Conservation (phyloP, 2,888 invertebrate species). For the Phragmatobia fuliginosa region DNA sequence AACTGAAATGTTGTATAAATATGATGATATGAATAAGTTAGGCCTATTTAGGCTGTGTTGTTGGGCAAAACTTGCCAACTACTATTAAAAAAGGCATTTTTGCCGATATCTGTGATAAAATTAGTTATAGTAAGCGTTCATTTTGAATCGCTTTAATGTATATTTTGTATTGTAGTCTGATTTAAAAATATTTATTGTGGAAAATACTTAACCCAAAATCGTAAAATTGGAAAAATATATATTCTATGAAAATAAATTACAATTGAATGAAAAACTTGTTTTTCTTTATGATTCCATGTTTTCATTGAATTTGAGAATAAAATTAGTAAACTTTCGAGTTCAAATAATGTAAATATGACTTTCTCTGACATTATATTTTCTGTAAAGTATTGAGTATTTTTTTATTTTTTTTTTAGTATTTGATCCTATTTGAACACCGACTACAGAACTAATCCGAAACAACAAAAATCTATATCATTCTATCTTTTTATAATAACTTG, state of each 20-base stretch:
- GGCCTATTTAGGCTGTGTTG: conserved; percentile 78
- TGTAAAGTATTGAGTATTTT: no score
- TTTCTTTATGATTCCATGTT: conserved; percentile 32
- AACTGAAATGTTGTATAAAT: conserved; percentile 52
- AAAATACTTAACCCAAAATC: conserved; percentile 66
- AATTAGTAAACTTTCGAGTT: no score
- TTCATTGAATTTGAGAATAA: conserved; percentile 1
- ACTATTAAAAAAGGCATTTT: conserved; percentile 75
- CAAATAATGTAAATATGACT: no score
- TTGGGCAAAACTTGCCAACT: conserved; percentile 74
- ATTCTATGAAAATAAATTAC: conserved; percentile 78
- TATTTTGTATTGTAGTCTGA: conserved; percentile 78
- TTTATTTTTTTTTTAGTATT: not conserved
- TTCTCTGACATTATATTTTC: no score
- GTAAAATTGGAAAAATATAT: conserved; percentile 69
- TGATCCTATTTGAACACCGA: not conserved
- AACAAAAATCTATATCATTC: not conserved
- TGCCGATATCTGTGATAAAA: conserved; percentile 85
- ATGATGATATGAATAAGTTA: conserved; percentile 57
- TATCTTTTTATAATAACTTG: no score
- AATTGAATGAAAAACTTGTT: conserved; percentile 64
- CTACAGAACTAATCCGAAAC: not conserved
- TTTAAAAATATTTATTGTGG: conserved; percentile 83
- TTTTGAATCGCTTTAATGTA: conserved; percentile 73
- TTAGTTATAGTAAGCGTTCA: conserved; percentile 72